A percentile compares a stretch with the other conserved stretches of the same genome.
Evolutionary conservation across 2,113 vertebrate species (phyloP).

Genomic region (Ascaphus truei): DNA sequence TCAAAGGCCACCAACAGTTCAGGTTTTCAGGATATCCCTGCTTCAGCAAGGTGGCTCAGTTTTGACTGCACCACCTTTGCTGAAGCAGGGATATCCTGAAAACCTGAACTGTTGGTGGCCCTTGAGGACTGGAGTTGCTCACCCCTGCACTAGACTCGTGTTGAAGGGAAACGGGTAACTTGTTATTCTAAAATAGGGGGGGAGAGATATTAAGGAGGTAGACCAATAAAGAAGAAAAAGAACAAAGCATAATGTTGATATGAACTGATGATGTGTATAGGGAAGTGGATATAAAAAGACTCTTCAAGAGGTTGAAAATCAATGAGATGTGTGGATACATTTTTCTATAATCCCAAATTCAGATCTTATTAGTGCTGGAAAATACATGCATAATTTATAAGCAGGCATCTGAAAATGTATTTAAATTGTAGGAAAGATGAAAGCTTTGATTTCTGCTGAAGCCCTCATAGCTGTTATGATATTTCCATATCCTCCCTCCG

Average conservation of each 20-base stretch:
- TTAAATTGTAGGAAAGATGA: neutral
- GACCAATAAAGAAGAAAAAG: neutral
- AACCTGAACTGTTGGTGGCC: too few species aligned
- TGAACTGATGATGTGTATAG: neutral
- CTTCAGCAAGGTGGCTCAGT: too few species aligned
- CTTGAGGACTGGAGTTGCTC: too few species aligned
- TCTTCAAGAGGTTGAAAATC: constrained; percentile 25
- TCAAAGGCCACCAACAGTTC: too few species aligned
- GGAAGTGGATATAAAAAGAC: neutral
- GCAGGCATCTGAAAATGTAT: constrained; percentile 6
- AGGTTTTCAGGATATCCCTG: too few species aligned
- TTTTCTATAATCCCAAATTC: constrained; percentile 29
- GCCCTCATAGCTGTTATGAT: too few species aligned
- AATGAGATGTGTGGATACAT: constrained; percentile 5
- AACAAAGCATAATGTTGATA: neutral
- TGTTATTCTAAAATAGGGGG: too few species aligned
- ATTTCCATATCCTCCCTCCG: too few species aligned
- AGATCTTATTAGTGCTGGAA: constrained; percentile 30
- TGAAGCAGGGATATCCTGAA: too few species aligned
- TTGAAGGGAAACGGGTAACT: too few species aligned
- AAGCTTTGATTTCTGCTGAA: constrained; percentile 29
- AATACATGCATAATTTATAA: constrained; percentile 30
- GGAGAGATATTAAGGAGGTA: neutral
- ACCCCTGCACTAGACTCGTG: too few species aligned
- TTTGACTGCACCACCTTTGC: too few species aligned